Percentiles rank a stretch among this genome's conserved stretches.
Conservation (phyloP, 2,888 invertebrate genomes). For the Gymnocheta viridis region DNA sequence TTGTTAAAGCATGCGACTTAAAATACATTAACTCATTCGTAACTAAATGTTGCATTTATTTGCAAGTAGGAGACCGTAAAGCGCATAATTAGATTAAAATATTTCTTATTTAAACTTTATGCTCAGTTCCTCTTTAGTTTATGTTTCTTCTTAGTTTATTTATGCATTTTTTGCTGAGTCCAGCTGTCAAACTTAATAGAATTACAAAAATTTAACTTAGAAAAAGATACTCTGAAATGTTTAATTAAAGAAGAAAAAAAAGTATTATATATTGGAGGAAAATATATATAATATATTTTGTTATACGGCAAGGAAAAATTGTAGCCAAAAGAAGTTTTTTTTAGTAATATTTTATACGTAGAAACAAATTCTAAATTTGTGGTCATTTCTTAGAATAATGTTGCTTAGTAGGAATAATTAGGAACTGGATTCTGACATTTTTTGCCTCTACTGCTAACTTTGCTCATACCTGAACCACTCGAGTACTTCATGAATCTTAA, state of each 20-base stretch:
- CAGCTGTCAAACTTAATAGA: not conserved
- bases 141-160: not conserved
- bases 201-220: not conserved
- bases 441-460: no score
- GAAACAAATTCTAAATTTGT: no score
- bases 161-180: not conserved
- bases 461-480: no score
- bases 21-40: conserved; percentile 35
- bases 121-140: not conserved
- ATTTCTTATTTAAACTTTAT: conserved; percentile 29
- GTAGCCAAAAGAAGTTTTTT: no score
- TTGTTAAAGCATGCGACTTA: not conserved
- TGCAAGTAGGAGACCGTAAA: conserved; percentile 36
- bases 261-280: no score
- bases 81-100: conserved; percentile 54
- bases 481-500: no score
- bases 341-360: no score
- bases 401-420: no score
- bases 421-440: no score
- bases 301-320: no score
- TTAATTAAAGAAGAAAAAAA: not conserved
- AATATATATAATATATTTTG: not conserved
- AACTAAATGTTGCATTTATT: conserved; percentile 44
- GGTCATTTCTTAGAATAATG: no score
- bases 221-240: not conserved